Evolutionary conservation across 2,113 vertebrate genomes (phyloP).

Genomic region (Polypterus bichir): DNA sequence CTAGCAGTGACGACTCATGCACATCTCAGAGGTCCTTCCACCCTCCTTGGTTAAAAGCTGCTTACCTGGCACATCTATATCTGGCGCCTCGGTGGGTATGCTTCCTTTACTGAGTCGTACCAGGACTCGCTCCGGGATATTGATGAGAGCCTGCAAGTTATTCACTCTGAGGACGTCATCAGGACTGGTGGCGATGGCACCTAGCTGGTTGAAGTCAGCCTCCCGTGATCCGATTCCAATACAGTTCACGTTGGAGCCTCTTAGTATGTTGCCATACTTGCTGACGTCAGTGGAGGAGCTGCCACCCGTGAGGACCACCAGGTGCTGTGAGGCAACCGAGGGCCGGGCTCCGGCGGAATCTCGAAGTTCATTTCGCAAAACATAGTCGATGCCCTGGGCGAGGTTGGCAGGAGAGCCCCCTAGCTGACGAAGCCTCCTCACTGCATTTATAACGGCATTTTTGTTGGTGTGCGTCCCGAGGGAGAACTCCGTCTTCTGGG

Average conservation of each 20-base stretch:
- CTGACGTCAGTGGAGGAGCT: conserved; percentile 64
- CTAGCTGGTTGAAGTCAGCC: conserved; percentile 53
- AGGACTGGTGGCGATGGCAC: conserved; percentile 46
- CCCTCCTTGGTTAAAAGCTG: too few species aligned
- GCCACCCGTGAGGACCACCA: conserved; percentile 77
- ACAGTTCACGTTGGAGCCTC: conserved; percentile 44
- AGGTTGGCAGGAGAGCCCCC: conserved; percentile 64
- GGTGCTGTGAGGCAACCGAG: conserved; percentile 73
- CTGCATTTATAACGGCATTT: conserved; percentile 41
- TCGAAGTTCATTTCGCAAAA: conserved; percentile 62
- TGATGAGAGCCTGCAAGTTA: conserved; percentile 40
- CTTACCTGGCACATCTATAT: too few species aligned
- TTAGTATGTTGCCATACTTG: conserved; percentile 48
- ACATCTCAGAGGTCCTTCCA: too few species aligned
- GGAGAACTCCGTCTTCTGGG: conserved; percentile 61
- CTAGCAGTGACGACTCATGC: too few species aligned
- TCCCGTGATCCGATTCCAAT: conserved; percentile 62
- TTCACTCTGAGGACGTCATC: conserved; percentile 53
- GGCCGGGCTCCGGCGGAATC: conserved; percentile 64
- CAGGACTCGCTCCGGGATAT: too few species aligned
- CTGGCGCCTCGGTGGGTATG: too few species aligned
- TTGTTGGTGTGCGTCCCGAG: conserved; percentile 65
- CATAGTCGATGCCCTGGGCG: conserved; percentile 68
- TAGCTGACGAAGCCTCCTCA: conserved; percentile 63
- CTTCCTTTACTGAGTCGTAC: too few species aligned